Evolutionary conservation across 2,113 vertebrate species (phyloP), one percentile per base, ranked within the genome.

Genomic region (Myanophis thanlyinensis): DNA sequence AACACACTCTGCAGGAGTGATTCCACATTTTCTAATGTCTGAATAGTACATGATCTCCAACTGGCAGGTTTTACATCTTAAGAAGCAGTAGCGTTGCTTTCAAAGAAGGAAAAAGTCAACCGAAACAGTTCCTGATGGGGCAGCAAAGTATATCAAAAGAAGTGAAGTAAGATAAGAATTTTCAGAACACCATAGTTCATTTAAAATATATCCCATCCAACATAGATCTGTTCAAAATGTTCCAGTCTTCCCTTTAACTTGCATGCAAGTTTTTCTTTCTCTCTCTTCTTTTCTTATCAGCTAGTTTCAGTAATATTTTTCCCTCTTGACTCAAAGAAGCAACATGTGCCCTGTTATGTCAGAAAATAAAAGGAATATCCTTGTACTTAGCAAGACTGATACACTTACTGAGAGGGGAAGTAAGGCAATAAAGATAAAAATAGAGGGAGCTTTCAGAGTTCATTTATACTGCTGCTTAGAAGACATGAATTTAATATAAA

Each of bases 281-380:
- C 27, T 90, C 51, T 0, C 18, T 85, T 3, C 0, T 30, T 3
- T 30, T 94, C 5, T 11, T 84, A 11, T 90, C 44, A 92, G 51
- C 7, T 27, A 90, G 40, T 20, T 88, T n/a, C 62, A 90, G 87
- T 94, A 94, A 88, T 90, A 93, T 52, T 92, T 62, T 88, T 23
- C 62, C 44, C 93, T 93, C 85, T 23, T 59, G 84, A 91, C 7
- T 87, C 93, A 35, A 40, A 95, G 91, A 88, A n/a, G 87, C 62
- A 92, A 0, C n/a, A 90, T 1, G 12, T 92, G 87, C 0, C 89
- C 52, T 48, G 52, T 48, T 91, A 22, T 85, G 1, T 40, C 91
- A 51, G 23, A 44, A 88, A 13, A 67, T 1, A 27, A 62, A 88
- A 93, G 90, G 46, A 48, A 27, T 5, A 85, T 91, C 3, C 3